Evolutionary conservation across 2,797 vertebrate genomes (phyloP), one percentile per base, ranked within the genome.

Genomic region (Phalanger gymnotis): DNA sequence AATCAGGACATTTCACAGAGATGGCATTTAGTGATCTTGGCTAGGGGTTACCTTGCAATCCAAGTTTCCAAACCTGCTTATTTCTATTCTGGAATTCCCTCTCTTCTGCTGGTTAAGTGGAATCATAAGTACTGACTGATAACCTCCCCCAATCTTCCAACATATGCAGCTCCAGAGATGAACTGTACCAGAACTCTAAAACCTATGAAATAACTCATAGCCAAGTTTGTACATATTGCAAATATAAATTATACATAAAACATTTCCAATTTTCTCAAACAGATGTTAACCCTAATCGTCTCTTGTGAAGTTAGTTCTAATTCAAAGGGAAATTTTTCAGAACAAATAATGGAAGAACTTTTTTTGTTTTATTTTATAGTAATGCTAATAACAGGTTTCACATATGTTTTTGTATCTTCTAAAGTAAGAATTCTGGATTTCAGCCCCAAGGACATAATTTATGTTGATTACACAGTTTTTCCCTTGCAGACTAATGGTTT

Each of bases 391-490:
- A 90, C 6, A 30, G 90, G 7, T 54, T 90, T 90, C 51, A 54
- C 90, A 90, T 31, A 54, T 90, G 90, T 54, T 90, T 90, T 31
- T 90, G 52, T 51, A 87, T 90, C 52, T 90, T 90, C 53, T n/a
- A 54, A 90, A 90, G 53, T 90, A 53, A 54, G 90, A 90, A 90
- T 90, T 90, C 90, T 90, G 90, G 53, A 90, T 90, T 90, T 90
- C 52, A 34, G 90, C 90, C 90, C 52, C 34, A 53, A 54, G 90
- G 53, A 90, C 28, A 34, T 90, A 90, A 90, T 90, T 90, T 90
- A 90, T n/a, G 34, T 53, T 90, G 90, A 54, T 53, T 53, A 90
- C 53, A 53, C 30, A 53, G 53, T 54, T 90, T 90, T 90, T 51
- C 40, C 90, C 90, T n/a, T 54, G 52, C 53, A 54, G 53, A 90